Evolutionary conservation across 2,888 invertebrate genomes (phyloP).

Genomic region (Operophtera brumata): DNA sequence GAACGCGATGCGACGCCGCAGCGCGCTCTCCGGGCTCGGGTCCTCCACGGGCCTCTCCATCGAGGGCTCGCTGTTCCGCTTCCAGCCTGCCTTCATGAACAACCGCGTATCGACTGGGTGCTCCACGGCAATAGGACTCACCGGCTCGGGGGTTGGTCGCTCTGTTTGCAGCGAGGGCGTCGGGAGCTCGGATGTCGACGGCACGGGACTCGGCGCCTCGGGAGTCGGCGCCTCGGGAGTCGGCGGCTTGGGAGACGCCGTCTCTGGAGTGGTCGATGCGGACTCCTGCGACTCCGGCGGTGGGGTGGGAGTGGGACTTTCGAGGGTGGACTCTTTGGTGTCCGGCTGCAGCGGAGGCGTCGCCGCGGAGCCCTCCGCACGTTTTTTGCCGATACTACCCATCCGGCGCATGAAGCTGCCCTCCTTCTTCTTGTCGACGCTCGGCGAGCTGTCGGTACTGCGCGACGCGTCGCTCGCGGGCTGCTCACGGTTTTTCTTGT

Average conservation of each 20-base stretch:
- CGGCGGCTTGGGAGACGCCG: conserved; percentile 21
- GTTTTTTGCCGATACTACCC: conserved; percentile 69
- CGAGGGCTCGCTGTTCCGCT: conserved; percentile 58
- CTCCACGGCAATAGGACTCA: conserved; percentile 68
- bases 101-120: conserved; percentile 77
- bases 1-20: conserved; percentile 76
- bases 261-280: conserved; percentile 16
- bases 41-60: conserved; percentile 72
- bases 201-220: conserved; percentile 6
- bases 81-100: conserved; percentile 79
- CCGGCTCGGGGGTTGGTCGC: conserved; percentile 41
- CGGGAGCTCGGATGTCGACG: conserved; percentile 17
- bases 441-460: conserved; percentile 55
- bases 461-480: conserved; percentile 53
- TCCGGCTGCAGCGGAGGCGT: conserved; percentile 41
- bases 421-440: conserved; percentile 57
- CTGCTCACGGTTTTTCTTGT: conserved; percentile 66
- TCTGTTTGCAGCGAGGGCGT: conserved; percentile 30
- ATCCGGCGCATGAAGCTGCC: conserved; percentile 60
- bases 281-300: conserved; percentile 13
- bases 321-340: conserved; percentile 36
- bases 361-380: conserved; percentile 50
- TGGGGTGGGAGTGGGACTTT: conserved; percentile 24
- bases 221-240: conserved; percentile 25
- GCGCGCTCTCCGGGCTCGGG: conserved; percentile 69